Percentiles rank a stretch among this genome's conserved stretches.
phyloP scores from a whole-genome alignment of 1,140 invertebrate species.

The Ceratina australensis region DNA sequence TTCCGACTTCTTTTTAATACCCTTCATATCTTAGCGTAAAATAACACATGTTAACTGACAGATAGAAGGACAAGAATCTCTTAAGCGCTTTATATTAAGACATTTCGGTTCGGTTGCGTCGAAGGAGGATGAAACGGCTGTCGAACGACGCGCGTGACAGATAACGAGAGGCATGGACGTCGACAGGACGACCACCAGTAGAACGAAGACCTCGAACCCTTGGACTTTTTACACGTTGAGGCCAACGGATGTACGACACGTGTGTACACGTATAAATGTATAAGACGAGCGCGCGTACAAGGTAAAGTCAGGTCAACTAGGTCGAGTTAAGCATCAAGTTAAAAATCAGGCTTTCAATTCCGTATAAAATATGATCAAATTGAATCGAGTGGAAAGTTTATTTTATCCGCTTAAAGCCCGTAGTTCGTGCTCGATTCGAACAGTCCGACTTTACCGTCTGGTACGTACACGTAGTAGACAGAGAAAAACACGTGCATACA shows the following conservation, averaged over 20 bases:
- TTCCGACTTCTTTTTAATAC: neutral
- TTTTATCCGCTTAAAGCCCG: no score
- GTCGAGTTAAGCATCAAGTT: no score
- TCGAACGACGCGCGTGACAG: neutral
- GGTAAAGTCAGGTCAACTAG: no score
- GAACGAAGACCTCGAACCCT: neutral
- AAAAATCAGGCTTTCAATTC: no score
- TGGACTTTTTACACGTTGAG: neutral
- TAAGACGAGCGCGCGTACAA: neutral
- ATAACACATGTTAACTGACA: neutral
- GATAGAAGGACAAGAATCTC: no score
- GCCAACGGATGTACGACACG: constrained; percentile 11
- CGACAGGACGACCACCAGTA: neutral
- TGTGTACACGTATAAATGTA: constrained; percentile 6
- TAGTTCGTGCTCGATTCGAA: no score
- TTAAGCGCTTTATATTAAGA: neutral
- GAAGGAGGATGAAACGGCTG: constrained; percentile 3
- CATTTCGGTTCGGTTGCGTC: neutral
- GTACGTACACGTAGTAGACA: neutral
- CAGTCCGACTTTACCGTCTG: no score
- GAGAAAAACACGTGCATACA: neutral
- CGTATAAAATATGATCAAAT: no score
- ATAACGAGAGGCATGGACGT: constrained; percentile 8
- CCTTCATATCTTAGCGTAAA: neutral
- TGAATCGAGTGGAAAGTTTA: no score